Evolutionary conservation across 2,797 vertebrate genomes (phyloP).

Genomic region (Xenops minutus): DNA sequence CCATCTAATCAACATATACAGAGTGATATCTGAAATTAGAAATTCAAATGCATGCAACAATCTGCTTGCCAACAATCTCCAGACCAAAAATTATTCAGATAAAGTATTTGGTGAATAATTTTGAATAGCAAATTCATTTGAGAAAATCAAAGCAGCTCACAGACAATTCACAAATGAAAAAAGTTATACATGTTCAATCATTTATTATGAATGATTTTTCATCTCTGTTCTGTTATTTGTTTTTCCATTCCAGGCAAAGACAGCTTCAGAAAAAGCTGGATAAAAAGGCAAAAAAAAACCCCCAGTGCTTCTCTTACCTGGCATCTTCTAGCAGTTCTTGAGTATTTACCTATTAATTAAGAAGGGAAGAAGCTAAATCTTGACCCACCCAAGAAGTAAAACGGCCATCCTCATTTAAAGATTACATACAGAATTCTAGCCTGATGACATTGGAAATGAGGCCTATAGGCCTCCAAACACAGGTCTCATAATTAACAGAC

Average conservation of each 20-base stretch:
- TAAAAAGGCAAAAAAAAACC: background rate
- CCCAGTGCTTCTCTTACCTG: background rate
- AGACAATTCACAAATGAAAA: conserved; percentile 53
- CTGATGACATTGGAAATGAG: conserved; percentile 58
- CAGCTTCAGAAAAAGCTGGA: background rate
- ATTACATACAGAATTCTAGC: background rate
- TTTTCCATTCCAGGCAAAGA: conserved; percentile 8
- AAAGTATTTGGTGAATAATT: conserved; percentile 65
- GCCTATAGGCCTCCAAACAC: conserved; percentile 57
- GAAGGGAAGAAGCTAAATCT: background rate
- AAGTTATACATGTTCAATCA: conserved; percentile 33
- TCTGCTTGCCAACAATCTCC: conserved; percentile 55
- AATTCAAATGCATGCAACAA: conserved; percentile 60
- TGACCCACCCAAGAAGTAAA: conserved; percentile 23
- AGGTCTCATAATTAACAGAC: conserved; percentile 68
- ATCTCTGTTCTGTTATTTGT: background rate
- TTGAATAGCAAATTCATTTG: conserved; percentile 54
- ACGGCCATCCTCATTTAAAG: background rate
- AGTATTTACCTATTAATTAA: background rate
- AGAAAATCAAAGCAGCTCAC: conserved; percentile 38
- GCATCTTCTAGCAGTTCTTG: background rate
- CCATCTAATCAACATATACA: conserved; percentile 42
- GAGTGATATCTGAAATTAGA: conserved; percentile 34
- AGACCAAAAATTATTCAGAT: conserved; percentile 59
- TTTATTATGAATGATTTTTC: conserved; percentile 35